phyloP scores from a whole-genome alignment of 2,797 vertebrate species.

The Macroramphosus scolopax region DNA sequence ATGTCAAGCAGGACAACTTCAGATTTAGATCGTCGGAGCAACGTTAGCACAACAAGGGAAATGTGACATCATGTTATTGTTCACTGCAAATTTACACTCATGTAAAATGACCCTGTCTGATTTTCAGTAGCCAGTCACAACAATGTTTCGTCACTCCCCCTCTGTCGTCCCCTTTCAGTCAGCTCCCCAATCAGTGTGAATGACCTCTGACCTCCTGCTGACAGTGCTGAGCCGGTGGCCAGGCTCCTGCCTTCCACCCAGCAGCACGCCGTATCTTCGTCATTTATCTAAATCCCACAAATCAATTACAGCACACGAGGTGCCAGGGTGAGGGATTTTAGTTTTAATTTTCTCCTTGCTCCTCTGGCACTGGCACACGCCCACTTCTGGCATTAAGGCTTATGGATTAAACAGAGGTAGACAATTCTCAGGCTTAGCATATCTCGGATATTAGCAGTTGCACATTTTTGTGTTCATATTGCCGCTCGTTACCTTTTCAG shows the following conservation, averaged over 20 bases:
- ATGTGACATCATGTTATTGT: too few relatives aligned
- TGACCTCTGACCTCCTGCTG: conserved; percentile 48
- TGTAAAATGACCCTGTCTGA: too few relatives aligned
- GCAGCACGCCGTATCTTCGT: conserved; percentile 47
- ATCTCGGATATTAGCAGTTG: too few relatives aligned
- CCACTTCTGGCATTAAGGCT: conserved; percentile 36
- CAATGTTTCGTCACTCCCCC: conserved; percentile 16
- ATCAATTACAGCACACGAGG: conserved; percentile 57
- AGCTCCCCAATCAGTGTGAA: conserved; percentile 15
- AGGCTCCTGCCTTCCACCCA: conserved; percentile 25
- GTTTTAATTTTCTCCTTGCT: conserved; percentile 54
- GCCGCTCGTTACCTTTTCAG: too few relatives aligned
- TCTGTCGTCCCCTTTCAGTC: conserved; percentile 18
- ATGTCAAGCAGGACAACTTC: too few relatives aligned
- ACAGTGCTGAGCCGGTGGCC: conserved; percentile 41
- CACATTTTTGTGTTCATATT: too few relatives aligned
- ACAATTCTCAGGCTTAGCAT: conserved; percentile 49
- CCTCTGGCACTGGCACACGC: conserved; percentile 33
- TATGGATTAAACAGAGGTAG: conserved; percentile 47
- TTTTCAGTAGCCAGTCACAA: conserved; percentile 15
- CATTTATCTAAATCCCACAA: conserved; percentile 72
- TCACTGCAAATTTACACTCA: too few relatives aligned
- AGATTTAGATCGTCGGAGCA: too few relatives aligned
- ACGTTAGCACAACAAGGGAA: too few relatives aligned
- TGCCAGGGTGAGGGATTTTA: conserved; percentile 50